A percentile compares a stretch with the other conserved stretches of the same genome.
Evolutionary conservation across 2,113 vertebrate species (phyloP).

Genomic region (Trogon surrucura): DNA sequence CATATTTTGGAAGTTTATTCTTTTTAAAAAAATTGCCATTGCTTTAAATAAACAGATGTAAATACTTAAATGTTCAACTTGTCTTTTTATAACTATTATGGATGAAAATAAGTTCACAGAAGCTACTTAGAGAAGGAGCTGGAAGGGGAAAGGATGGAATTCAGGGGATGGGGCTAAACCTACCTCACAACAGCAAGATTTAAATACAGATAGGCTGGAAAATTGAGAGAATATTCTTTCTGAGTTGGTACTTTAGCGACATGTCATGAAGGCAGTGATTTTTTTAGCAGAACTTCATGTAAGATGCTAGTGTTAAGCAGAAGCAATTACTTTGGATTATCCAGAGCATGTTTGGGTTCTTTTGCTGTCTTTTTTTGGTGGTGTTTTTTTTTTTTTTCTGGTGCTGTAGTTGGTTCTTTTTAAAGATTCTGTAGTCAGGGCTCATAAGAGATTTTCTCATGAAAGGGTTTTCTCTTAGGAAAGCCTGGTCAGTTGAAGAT

Average conservation of each 20-base stretch:
- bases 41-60: neutral
- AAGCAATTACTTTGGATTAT: neutral
- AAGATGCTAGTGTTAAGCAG: neutral
- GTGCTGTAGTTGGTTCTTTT: neutral
- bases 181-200: neutral
- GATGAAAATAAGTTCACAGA: neutral
- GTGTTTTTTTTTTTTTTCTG: too few relatives aligned
- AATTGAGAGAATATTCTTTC: neutral
- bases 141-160: rapidly evolving
- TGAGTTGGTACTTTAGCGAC: neutral
- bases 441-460: neutral
- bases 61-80: neutral
- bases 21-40: neutral
- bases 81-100: neutral
- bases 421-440: neutral
- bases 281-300: neutral
- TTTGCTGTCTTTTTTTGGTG: neutral
- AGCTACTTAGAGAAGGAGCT: neutral
- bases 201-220: neutral
- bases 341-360: neutral
- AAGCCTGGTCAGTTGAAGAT: neutral
- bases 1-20: neutral
- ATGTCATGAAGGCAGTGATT: neutral
- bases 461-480: neutral
- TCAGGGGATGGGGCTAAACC: neutral